phyloP scores from a whole-genome alignment of 1,140 invertebrate species.

The Leptinotarsa lineolata region DNA sequence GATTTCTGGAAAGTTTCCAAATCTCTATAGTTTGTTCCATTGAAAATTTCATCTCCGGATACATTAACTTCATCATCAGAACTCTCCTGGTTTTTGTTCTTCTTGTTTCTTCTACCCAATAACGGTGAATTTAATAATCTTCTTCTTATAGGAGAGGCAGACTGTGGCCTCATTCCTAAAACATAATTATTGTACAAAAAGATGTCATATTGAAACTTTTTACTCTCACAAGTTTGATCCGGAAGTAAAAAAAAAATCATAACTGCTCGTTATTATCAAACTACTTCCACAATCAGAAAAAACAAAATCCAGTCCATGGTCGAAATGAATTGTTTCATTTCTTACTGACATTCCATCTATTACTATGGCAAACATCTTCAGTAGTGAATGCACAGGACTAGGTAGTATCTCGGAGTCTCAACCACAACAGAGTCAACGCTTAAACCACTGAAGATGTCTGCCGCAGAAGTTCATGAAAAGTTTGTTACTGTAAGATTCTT shows the following conservation, averaged over 20 bases:
- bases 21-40: slow-evolving; percentile 78
- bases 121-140: slow-evolving; percentile 82
- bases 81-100: slow-evolving; percentile 77
- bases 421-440: no score
- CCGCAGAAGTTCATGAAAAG: no score
- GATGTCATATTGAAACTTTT: not conserved
- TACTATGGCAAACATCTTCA: no score
- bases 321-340: no score
- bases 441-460: no score
- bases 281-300: no score
- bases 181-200: not conserved
- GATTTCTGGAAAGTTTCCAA: slow-evolving; percentile 94
- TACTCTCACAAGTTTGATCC: not conserved
- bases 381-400: no score
- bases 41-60: slow-evolving; percentile 66
- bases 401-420: no score
- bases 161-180: slow-evolving; percentile 70
- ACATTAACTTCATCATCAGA: slow-evolving; percentile 82
- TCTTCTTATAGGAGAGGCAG: slow-evolving; percentile 77
- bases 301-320: no score
- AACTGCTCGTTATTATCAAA: no score
- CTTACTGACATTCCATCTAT: no score
- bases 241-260: not conserved
- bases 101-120: slow-evolving; percentile 69
- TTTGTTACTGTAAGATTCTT: no score